Conservation (phyloP, 2,888 invertebrate genomes). For the Eristalinus aeneus region DNA sequence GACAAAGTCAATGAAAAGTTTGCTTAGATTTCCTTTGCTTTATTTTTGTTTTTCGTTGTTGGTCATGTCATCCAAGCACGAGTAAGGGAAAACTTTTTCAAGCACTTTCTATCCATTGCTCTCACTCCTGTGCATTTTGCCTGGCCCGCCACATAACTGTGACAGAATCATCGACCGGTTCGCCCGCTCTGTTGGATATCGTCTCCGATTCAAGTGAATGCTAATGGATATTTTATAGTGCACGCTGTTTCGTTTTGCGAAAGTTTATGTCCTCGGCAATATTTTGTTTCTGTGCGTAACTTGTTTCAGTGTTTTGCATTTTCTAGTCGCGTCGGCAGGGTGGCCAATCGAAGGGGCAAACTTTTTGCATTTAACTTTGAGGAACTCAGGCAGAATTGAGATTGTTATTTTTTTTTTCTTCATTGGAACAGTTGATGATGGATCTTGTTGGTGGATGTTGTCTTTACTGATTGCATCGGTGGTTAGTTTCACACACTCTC, state of each 20-base stretch:
- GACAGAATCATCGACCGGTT: background rate
- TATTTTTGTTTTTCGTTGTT: background rate
- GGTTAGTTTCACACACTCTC: background rate
- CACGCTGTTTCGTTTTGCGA: slow-evolving; percentile 57
- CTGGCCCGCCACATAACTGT: background rate
- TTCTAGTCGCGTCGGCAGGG: background rate
- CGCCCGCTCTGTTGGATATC: slow-evolving; percentile 21
- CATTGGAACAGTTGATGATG: background rate
- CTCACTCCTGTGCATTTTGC: background rate
- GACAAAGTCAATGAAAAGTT: slow-evolving; percentile 46
- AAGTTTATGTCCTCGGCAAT: slow-evolving; percentile 53
- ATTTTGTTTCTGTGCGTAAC: slow-evolving; percentile 45
- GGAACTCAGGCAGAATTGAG: background rate
- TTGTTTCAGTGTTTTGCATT: slow-evolving; percentile 40
- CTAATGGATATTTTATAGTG: slow-evolving; percentile 69
- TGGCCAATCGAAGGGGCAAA: background rate
- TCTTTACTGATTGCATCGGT: background rate
- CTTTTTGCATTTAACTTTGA: background rate
- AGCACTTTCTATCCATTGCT: background rate
- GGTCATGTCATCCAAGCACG: background rate
- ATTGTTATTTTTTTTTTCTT: background rate
- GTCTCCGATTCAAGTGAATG: slow-evolving; percentile 48
- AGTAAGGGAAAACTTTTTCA: background rate
- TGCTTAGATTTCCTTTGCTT: slow-evolving; percentile 12
- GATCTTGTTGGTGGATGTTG: background rate